Percentiles rank a stretch among this genome's conserved stretches.
Conservation (phyloP, 2,888 invertebrate genomes). For the Plagodis dolabraria region DNA sequence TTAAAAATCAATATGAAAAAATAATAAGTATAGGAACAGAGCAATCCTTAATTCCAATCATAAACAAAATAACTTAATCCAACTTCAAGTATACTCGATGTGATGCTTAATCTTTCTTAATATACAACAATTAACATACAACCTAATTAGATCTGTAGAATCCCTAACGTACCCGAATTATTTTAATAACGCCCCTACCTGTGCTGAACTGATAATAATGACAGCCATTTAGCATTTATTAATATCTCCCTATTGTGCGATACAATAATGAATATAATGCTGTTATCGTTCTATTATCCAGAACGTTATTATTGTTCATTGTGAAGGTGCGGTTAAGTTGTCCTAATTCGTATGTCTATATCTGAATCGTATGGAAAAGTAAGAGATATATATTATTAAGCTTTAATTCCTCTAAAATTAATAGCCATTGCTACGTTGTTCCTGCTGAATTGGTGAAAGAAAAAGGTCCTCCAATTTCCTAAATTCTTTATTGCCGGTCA, state of each 20-base stretch:
- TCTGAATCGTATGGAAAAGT: slow-evolving; percentile 18
- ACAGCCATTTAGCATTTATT: slow-evolving; percentile 40
- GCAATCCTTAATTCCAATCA: too few relatives aligned
- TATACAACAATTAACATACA: slow-evolving; percentile 2
- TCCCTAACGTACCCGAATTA: slow-evolving; percentile 25
- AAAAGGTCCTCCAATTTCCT: too few relatives aligned
- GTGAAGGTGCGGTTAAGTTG: slow-evolving; percentile 30
- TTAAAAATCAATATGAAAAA: too few relatives aligned
- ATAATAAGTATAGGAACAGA: too few relatives aligned
- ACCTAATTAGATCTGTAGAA: slow-evolving; percentile 13
- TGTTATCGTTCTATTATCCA: slow-evolving; percentile 38
- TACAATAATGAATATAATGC: slow-evolving; percentile 36
- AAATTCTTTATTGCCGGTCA: too few relatives aligned
- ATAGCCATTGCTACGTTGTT: too few relatives aligned
- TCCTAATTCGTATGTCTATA: slow-evolving; percentile 33
- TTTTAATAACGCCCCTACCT: slow-evolving; percentile 34
- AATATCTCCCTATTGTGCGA: slow-evolving; percentile 39
- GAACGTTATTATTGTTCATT: slow-evolving; percentile 32
- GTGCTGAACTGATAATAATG: slow-evolving; percentile 37
- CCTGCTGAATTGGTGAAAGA: too few relatives aligned
- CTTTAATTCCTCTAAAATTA: too few relatives aligned
- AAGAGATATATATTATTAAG: too few relatives aligned
- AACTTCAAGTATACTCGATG: too few relatives aligned
- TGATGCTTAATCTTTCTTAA: too few relatives aligned
- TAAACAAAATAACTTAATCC: too few relatives aligned